phyloP scores from a whole-genome alignment of 2,797 vertebrate genomes.

The Gadopsis bispinosus region DNA sequence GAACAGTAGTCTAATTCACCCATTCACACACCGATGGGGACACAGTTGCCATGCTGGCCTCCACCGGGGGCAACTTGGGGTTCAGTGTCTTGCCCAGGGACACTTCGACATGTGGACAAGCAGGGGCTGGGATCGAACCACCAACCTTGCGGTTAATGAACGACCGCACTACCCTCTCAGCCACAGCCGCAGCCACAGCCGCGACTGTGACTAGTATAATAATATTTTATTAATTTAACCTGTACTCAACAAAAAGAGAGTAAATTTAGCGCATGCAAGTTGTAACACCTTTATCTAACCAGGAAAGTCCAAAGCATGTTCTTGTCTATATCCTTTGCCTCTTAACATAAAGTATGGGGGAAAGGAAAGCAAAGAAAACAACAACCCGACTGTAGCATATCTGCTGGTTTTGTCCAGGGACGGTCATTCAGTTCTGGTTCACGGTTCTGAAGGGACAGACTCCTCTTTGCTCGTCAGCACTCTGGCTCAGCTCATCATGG shows the following conservation, averaged over 20 bases:
- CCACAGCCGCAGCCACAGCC: no score
- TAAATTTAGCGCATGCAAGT: neutral
- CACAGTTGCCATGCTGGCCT: no score
- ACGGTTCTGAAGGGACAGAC: constrained; percentile 89
- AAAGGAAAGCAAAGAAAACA: no score
- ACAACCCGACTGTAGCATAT: neutral
- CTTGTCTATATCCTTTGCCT: neutral
- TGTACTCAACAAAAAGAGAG: neutral
- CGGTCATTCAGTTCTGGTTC: constrained; percentile 87
- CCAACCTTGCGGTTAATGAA: no score
- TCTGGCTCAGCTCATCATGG: constrained; percentile 91
- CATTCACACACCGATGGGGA: no score
- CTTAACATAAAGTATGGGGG: neutral
- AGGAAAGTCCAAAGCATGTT: neutral
- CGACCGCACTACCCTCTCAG: no score
- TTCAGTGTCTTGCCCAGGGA: no score
- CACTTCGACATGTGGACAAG: no score
- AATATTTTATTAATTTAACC: neutral
- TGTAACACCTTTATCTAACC: neutral
- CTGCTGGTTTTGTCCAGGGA: constrained; percentile 79
- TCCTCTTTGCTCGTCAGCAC: constrained; percentile 89
- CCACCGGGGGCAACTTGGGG: no score
- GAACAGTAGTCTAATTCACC: no score
- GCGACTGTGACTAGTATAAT: neutral
- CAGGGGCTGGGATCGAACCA: no score